phyloP scores from a whole-genome alignment of 2,797 vertebrate species.

The Phataginus tricuspis region DNA sequence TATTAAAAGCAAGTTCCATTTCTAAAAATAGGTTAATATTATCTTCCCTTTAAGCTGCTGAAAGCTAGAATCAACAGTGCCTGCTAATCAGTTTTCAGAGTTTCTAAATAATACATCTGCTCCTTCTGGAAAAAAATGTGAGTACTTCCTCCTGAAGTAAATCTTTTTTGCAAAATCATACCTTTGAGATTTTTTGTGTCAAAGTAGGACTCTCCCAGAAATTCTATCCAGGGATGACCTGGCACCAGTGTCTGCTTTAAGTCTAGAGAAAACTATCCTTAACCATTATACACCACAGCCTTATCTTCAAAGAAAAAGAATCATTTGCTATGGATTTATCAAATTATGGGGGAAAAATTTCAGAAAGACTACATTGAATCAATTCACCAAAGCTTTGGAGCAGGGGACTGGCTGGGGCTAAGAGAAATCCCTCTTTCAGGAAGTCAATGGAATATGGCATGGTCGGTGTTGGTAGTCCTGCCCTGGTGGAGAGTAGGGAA shows the following conservation, averaged over 20 bases:
- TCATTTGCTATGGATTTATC: background rate
- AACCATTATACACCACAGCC: background rate
- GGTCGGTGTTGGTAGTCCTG: background rate
- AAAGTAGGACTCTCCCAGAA: background rate
- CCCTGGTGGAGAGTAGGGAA: background rate
- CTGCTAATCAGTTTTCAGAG: background rate
- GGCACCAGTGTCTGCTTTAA: background rate
- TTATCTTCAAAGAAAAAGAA: background rate
- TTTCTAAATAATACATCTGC: background rate
- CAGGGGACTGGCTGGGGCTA: background rate
- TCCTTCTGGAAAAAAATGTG: background rate
- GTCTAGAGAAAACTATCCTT: background rate
- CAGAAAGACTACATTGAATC: background rate
- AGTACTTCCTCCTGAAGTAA: background rate
- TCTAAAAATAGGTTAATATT: background rate
- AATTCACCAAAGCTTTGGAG: background rate
- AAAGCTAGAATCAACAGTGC: background rate
- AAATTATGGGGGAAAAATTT: background rate
- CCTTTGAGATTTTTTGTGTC: constrained; percentile 4
- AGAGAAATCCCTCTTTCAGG: background rate
- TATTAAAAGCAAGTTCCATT: background rate
- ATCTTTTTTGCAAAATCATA: background rate
- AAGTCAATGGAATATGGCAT: background rate
- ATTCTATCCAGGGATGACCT: background rate
- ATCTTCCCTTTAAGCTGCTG: background rate